phyloP scores from a whole-genome alignment of 2,888 invertebrate genomes.

The Eucera pruinosa region DNA sequence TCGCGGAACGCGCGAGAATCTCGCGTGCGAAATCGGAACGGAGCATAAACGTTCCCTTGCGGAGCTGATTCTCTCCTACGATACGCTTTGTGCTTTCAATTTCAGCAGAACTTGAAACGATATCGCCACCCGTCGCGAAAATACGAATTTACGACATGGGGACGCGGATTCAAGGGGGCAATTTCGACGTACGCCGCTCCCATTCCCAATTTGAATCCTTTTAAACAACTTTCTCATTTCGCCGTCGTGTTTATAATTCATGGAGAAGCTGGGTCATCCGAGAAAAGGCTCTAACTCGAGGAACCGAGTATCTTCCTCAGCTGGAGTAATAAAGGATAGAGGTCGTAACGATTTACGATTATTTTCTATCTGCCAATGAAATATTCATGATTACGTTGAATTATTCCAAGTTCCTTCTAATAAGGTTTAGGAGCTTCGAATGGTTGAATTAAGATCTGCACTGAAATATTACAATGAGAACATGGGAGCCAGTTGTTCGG shows the following conservation, averaged over 20 bases:
- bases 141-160: slow-evolving; percentile 53
- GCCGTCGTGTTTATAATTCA: slow-evolving; percentile 67
- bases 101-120: slow-evolving; percentile 59
- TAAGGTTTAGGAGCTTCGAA: not conserved
- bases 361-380: slow-evolving; percentile 58
- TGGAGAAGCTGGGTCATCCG: slow-evolving; percentile 37
- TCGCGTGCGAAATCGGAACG: slow-evolving; percentile 44
- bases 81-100: slow-evolving; percentile 59
- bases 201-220: slow-evolving; percentile 65
- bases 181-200: slow-evolving; percentile 44
- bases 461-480: slow-evolving; percentile 18
- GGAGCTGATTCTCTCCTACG: slow-evolving; percentile 51
- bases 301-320: not conserved
- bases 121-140: slow-evolving; percentile 29
- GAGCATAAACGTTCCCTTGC: slow-evolving; percentile 41
- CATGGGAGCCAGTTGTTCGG: not conserved
- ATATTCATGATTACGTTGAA: slow-evolving; percentile 58
- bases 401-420: slow-evolving; percentile 31
- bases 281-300: slow-evolving; percentile 9
- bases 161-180: slow-evolving; percentile 56
- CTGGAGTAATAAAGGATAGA: slow-evolving; percentile 55
- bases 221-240: slow-evolving; percentile 69
- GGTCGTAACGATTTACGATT: slow-evolving; percentile 62
- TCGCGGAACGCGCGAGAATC: slow-evolving; percentile 27
- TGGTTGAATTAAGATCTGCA: slow-evolving; percentile 21